A percentile compares a stretch with the other conserved stretches of the same genome.
Conservation (phyloP, 2,888 invertebrate genomes). For the Mesorhabditis belari region DNA sequence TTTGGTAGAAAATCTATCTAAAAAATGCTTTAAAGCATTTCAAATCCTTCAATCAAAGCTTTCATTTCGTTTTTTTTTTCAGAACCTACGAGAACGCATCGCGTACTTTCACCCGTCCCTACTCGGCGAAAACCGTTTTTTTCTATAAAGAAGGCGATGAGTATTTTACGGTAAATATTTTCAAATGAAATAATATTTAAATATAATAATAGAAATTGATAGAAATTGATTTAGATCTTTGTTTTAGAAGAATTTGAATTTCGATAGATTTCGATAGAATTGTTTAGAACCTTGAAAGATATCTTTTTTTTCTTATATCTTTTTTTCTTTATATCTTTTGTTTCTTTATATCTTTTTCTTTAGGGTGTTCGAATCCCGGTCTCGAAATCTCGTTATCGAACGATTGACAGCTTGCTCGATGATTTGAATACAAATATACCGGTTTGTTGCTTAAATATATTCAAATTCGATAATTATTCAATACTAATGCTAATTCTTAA, state of each 20-base stretch:
- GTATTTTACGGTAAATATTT: slow-evolving; percentile 39
- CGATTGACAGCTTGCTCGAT: slow-evolving; percentile 47
- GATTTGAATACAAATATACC: slow-evolving; percentile 43
- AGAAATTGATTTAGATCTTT: neutral
- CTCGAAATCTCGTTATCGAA: slow-evolving; percentile 50
- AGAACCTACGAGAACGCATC: slow-evolving; percentile 10
- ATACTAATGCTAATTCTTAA: too few relatives aligned
- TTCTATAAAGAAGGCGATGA: slow-evolving; percentile 52
- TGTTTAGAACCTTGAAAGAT: too few relatives aligned
- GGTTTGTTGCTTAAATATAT: slow-evolving; percentile 4
- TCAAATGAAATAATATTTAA: neutral
- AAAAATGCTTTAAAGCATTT: too few relatives aligned
- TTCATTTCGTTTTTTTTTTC: too few relatives aligned
- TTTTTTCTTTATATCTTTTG: neutral
- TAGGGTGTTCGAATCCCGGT: slow-evolving; percentile 52
- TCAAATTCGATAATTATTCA: too few relatives aligned
- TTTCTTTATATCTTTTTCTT: slow-evolving; percentile 2
- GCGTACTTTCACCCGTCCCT: slow-evolving; percentile 43
- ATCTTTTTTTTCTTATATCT: neutral
- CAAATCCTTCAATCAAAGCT: slow-evolving; percentile 12
- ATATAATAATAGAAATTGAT: neutral
- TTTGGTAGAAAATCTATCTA: too few relatives aligned
- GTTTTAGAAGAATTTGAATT: too few relatives aligned
- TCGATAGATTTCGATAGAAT: too few relatives aligned
- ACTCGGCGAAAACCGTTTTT: slow-evolving; percentile 51